phyloP scores from a whole-genome alignment of 2,888 invertebrate species.

The Drosophila borborema region DNA sequence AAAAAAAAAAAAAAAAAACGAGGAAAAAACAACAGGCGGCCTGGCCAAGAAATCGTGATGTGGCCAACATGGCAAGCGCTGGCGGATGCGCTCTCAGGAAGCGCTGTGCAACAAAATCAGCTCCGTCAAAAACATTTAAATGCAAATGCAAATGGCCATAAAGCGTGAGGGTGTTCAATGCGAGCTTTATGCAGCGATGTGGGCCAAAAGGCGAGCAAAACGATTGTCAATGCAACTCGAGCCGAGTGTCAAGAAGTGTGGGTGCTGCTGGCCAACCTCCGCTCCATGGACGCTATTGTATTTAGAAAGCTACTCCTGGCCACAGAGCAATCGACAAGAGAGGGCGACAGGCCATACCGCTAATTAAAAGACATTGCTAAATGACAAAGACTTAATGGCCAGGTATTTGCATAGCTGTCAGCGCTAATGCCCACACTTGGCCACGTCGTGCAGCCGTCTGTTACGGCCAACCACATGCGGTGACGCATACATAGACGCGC shows the following conservation, averaged over 20 bases:
- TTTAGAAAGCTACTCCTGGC: conserved; percentile 55
- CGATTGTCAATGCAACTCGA: conserved; percentile 54
- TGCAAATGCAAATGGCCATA: conserved; percentile 78
- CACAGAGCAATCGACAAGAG: conserved; percentile 8
- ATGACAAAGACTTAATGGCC: conserved; percentile 79
- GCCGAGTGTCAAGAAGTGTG: conserved; percentile 69
- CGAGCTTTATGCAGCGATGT: conserved; percentile 79
- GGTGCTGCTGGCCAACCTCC: conserved; percentile 38
- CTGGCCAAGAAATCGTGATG: conserved; percentile 50
- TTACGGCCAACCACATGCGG: conserved; percentile 44
- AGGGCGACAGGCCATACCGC: conserved; percentile 50
- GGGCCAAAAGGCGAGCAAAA: conserved; percentile 77
- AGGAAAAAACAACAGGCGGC: conserved; percentile 56
- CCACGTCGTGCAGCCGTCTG: conserved; percentile 38
- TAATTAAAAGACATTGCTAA: conserved; percentile 80
- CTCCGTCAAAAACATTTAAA: conserved; percentile 73
- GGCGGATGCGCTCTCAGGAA: conserved; percentile 55
- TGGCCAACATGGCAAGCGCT: conserved; percentile 49
- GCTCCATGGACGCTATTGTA: conserved; percentile 35
- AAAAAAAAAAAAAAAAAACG: conserved; percentile 17
- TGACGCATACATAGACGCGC: conserved; percentile 20
- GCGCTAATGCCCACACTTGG: conserved; percentile 77
- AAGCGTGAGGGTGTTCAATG: conserved; percentile 79
- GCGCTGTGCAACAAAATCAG: conserved; percentile 41
- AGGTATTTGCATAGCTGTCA: conserved; percentile 78